These are phyloP conservation scores for Hemaris fuciformis DNA, from an alignment of 2,888 invertebrate species.

Conservation along the genomic window DNA sequence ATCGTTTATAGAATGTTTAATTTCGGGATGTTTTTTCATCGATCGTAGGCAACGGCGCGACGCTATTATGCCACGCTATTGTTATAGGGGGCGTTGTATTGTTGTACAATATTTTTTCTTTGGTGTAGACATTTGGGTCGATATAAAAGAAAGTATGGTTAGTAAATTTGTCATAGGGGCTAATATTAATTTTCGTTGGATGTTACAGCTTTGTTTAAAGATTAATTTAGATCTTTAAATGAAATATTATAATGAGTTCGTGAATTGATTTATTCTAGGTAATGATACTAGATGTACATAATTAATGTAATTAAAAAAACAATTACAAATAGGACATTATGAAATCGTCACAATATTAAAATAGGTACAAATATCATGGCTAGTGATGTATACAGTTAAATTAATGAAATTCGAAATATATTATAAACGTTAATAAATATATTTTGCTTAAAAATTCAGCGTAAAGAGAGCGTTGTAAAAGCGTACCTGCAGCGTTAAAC, in stretches of 20 bases:
- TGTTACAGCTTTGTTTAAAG: neutral
- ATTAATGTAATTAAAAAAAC: no score
- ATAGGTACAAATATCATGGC: no score
- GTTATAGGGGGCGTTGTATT: conserved; percentile 79
- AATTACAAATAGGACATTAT: no score
- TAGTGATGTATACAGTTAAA: no score
- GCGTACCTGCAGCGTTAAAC: conserved; percentile 36
- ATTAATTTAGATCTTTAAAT: neutral
- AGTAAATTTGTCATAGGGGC: neutral
- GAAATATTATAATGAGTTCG: no score
- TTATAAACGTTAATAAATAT: neutral
- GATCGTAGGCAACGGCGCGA: conserved; percentile 37
- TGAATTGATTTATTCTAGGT: no score
- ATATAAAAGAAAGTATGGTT: conserved; percentile 4
- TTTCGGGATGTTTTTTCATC: conserved; percentile 70
- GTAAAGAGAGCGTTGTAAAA: neutral
- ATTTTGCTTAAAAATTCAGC: neutral
- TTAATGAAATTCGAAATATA: no score
- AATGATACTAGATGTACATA: no score
- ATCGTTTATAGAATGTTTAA: conserved; percentile 75
- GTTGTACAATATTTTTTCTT: conserved; percentile 72
- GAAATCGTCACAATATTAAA: no score
- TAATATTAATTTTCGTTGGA: neutral
- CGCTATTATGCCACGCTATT: conserved; percentile 54
- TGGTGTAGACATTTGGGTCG: conserved; percentile 16